phyloP scores from a whole-genome alignment of 2,888 invertebrate species.

The Cremastobaeus sp. region DNA sequence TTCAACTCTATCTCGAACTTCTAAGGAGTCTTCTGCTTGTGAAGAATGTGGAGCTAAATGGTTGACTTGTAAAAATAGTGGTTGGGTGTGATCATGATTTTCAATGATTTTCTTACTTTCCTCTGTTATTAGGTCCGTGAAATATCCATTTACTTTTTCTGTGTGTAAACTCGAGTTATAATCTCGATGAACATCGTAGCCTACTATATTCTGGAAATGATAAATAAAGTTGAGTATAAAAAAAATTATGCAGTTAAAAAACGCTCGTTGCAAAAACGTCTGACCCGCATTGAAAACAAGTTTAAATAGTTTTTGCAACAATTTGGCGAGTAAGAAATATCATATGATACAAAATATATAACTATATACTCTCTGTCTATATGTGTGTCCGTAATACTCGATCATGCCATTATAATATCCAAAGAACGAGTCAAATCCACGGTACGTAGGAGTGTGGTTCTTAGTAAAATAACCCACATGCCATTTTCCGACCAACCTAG shows the following conservation, averaged over 20 bases:
- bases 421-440: conserved; percentile 90
- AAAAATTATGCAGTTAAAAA: too few relatives aligned
- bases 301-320: too few relatives aligned
- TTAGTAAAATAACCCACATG: conserved; percentile 80
- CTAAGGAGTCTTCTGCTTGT: too few relatives aligned
- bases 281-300: too few relatives aligned
- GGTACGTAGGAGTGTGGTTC: conserved; percentile 83
- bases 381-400: conserved; percentile 87
- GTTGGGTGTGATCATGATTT: conserved; percentile 80
- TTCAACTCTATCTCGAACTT: conserved; percentile 84
- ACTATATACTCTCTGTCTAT: conserved; percentile 73
- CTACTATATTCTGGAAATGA: conserved; percentile 62
- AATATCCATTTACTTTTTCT: conserved; percentile 81
- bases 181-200: conserved; percentile 79
- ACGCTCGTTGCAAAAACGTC: too few relatives aligned
- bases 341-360: too few relatives aligned
- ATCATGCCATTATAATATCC: conserved; percentile 91
- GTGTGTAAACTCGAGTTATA: conserved; percentile 68
- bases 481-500: conserved; percentile 81
- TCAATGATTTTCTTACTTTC: conserved; percentile 83
- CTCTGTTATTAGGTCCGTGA: conserved; percentile 85
- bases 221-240: neutral
- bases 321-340: too few relatives aligned
- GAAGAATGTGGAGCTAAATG: conserved; percentile 90
- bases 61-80: conserved; percentile 88